phyloP scores from a whole-genome alignment of 1,140 invertebrate species.

The Leptinotarsa undecemlineata region DNA sequence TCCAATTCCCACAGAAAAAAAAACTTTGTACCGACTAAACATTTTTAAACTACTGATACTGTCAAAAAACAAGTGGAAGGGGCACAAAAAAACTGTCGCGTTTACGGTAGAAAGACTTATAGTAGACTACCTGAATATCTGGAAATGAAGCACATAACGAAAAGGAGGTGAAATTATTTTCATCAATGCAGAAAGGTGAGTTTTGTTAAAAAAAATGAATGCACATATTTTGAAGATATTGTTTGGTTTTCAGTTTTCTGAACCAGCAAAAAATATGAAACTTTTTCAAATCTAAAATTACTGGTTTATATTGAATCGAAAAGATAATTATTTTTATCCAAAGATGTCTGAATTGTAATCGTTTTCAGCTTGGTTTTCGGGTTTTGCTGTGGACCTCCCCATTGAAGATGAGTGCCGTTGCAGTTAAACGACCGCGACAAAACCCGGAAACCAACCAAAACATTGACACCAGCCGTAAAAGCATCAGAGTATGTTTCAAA shows the following conservation, averaged over 20 bases:
- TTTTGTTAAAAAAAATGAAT: background rate
- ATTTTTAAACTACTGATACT: background rate
- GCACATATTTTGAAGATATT: background rate
- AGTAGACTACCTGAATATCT: background rate
- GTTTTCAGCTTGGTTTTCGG: background rate
- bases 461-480: too few species aligned
- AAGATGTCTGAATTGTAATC: background rate
- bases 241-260: background rate
- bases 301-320: background rate
- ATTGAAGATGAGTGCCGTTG: too few species aligned
- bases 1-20: background rate
- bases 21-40: background rate
- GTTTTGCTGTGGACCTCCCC: too few species aligned
- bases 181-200: background rate
- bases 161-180: background rate
- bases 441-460: too few species aligned
- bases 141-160: background rate
- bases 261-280: background rate
- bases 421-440: too few species aligned
- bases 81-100: background rate
- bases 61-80: background rate
- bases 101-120: background rate
- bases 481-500: background rate
- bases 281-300: background rate
- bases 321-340: background rate